These are phyloP conservation scores for Myiothlypis coronata DNA, from an alignment of 2,797 vertebrate genomes.

Conservation along the genomic window DNA sequence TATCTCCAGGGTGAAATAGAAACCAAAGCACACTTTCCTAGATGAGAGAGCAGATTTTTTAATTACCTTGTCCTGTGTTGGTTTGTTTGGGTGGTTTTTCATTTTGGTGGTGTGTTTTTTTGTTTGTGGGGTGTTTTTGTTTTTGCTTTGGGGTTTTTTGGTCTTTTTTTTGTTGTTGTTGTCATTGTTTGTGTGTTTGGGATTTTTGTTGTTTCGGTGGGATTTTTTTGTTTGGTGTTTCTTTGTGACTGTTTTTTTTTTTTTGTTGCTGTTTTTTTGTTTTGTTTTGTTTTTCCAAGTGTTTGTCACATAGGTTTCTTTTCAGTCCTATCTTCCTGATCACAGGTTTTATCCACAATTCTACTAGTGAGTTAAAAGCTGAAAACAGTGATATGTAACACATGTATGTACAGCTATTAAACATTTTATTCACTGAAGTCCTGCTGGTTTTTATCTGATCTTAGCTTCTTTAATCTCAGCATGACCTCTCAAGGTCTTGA, in stretches of 20 bases:
- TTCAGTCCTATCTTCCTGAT: neutral
- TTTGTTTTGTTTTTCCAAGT: neutral
- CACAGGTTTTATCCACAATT: neutral
- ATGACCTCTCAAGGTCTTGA: neutral
- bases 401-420: neutral
- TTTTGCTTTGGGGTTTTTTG: neutral
- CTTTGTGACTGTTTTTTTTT: neutral
- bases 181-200: neutral
- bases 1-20: neutral
- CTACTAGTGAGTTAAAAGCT: neutral
- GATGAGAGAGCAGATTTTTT: neutral
- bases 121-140: neutral
- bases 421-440: neutral
- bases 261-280: neutral
- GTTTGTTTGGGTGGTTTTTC: neutral
- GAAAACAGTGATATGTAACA: neutral
- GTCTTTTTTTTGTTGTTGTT: no score
- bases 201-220: neutral
- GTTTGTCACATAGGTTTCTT: neutral
- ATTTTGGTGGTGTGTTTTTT: neutral
- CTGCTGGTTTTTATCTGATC: neutral
- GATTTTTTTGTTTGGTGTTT: neutral
- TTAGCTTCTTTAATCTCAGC: slow-evolving; percentile 2
- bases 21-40: neutral
- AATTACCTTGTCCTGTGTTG: neutral